Evolutionary conservation across 2,888 invertebrate species (phyloP), one percentile per base, ranked within the genome.

Genomic region (Lasius platythorax): DNA sequence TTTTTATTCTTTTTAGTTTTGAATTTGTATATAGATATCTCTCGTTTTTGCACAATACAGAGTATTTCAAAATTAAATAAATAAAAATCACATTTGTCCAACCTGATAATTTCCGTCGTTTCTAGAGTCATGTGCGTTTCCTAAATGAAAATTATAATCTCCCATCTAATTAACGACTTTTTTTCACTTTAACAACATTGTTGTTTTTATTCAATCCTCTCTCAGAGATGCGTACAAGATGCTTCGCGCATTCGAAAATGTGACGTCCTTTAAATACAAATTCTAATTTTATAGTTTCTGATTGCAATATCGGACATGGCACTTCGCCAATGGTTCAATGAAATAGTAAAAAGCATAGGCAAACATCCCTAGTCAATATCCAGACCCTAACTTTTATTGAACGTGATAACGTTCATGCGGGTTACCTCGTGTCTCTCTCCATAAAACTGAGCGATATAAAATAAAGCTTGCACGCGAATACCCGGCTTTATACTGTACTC

Each of bases 401-500:
- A 18, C 61, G 33, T 15, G 68, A 79, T 70, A 70, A 79, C 61
- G 37, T 61, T 37, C 28, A n/a, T 46, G 79, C 58, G 30, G 30
- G 78, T 15, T 68, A 46, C 23, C 23, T 23, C 23, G 23, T 23
- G 23, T 15, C 15, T 9, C 23, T 61, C 61, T 63, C 46, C 33
- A 79, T 79, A 79, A 79, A 79, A 70, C 61, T 61, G 72, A 30
- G 40, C 23, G 43, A 79, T 61, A 12, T 79, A 72, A 79, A 72
- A 79, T 72, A 79, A 79, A 70, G 46, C 61, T 58, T 70, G 18
- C 68, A 79, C 61, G 61, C 46, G 58, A 28, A 18, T 28, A 33
- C 50, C 46, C 50, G 18, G 72, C n/a, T 79, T 37, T 72, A 50
- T 50, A 18, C 37, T 23, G 37, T 40, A 15, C 79, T 61, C 79